A percentile compares a stretch with the other conserved stretches of the same genome.
phyloP scores from a whole-genome alignment of 2,113 vertebrate species.

The Rhea americana region DNA sequence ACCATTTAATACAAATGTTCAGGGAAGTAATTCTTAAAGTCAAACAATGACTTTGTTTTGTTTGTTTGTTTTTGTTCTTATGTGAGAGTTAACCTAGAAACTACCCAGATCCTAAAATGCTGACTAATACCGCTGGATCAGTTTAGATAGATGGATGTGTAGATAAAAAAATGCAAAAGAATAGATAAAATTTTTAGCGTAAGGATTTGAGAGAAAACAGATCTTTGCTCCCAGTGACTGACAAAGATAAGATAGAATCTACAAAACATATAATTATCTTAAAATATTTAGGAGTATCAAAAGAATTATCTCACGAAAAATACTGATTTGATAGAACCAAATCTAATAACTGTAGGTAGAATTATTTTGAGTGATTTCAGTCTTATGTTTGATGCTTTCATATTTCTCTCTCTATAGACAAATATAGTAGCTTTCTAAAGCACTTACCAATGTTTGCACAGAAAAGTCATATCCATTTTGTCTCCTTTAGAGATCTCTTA shows the following conservation, averaged over 20 bases:
- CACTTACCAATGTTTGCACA: neutral
- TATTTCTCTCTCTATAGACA: neutral
- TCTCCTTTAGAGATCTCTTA: neutral
- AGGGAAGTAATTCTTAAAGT: neutral
- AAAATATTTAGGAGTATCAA: neutral
- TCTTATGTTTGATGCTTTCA: neutral
- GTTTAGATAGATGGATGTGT: neutral
- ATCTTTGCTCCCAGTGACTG: neutral
- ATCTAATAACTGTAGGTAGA: neutral
- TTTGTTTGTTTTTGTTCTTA: neutral
- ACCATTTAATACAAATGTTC: neutral
- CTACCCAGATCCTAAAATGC: neutral
- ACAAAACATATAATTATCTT: neutral
- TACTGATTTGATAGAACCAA: neutral
- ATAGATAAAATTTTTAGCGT: neutral
- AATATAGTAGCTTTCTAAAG: neutral
- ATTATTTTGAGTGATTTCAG: neutral
- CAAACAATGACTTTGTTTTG: neutral
- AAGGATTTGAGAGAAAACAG: neutral
- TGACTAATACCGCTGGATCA: neutral
- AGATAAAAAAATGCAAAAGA: neutral
- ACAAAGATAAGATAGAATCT: neutral
- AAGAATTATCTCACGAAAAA: neutral
- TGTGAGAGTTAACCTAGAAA: neutral
- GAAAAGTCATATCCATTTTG: neutral